Base-by-base conservation (phyloP, 2,888 invertebrate genomes). In the Drosophila stalkeri region DNA sequence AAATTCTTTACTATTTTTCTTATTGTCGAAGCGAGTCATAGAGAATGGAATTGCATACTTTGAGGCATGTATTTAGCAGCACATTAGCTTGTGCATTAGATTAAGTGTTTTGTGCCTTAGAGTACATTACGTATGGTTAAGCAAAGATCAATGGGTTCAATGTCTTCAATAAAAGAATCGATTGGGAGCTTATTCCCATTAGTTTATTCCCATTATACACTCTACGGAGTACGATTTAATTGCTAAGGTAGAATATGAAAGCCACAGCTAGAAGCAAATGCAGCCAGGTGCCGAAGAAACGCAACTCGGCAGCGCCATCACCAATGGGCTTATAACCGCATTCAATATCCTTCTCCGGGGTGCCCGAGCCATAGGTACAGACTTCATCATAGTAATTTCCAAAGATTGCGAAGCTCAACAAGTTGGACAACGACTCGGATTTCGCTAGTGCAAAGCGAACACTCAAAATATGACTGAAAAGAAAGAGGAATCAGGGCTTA, bases 351-450 rank as follows among this genome's bases (percentile, higher is more conserved):
- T 86, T 31, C 9, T 71, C 61, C 12, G 37, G n/a, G 0, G 52
- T 67, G 43, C 67, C 72, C 0, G 23, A 47, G 0, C 67, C 72
- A 52, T 61, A 86, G 7, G 86, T 86, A 43, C 87, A 89, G 20
- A 31, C 33, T 0, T 86, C 70, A 33, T 90, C 86, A 54, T 74
- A 92, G 67, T 91, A 91, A 44, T 91, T 91, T 7, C 88, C 92
- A 69, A 91, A 92, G 44, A 90, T 80, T 8, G 81, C 77, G 55
- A 92, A 91, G 7, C 91, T 75, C 62, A 91, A 49, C 4, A 91
- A 49, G 60, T 91, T 86, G 9, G 49, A 18, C 1, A 75, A 5
- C 23, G 79, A 71, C 37, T 77, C 39, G 0, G 59, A 31, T 0
- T 79, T 68, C 2, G 77, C 75, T 18, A 91, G 46, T 2, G 72